Base-by-base conservation (phyloP, 2,888 invertebrate species). In the Encarsia formosa region DNA sequence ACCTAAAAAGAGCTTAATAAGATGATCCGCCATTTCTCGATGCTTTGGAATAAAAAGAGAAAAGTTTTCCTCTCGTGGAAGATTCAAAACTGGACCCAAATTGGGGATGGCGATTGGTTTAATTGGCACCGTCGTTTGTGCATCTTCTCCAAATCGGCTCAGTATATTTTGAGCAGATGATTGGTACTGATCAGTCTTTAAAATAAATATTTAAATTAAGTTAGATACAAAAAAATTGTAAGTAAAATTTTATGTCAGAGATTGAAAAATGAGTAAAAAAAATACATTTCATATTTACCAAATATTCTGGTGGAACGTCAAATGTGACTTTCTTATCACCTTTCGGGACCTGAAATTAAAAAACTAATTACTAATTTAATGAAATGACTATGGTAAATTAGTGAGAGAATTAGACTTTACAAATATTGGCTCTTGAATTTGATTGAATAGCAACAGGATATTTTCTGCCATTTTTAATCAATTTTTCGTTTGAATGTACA, bases 361-460 rank as follows among this genome's bases (percentile, higher is more conserved):
- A n/a, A n/a, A n/a, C n/a, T n/a, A n/a, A n/a, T n/a, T n/a, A n/a
- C n/a, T n/a, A n/a, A n/a, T n/a, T n/a, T n/a, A n/a, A n/a, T n/a
- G n/a, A n/a, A n/a, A n/a, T n/a, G n/a, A n/a, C n/a, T n/a, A n/a
- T n/a, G n/a, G n/a, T n/a, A n/a, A n/a, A n/a, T n/a, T n/a, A n/a
- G n/a, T n/a, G n/a, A n/a, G n/a, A n/a, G n/a, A n/a, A n/a, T n/a
- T n/a, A n/a, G n/a, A n/a, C n/a, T n/a, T n/a, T n/a, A n/a, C 81
- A 73, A 88, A 88, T 52, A 84, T 81, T 1, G 88, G 88, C 73
- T 89, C 88, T 56, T 80, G 78, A 8, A 88, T 88, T 37, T 87
- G 82, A 65, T 88, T 85, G 75, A 85, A 87, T 59, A 89, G 79
- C 26, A 70, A 68, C 13, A 70, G 62, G n/a, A n/a, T n/a, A n/a